Base-by-base conservation (phyloP, 2,888 invertebrate genomes). In the Hypercompe scribonia region DNA sequence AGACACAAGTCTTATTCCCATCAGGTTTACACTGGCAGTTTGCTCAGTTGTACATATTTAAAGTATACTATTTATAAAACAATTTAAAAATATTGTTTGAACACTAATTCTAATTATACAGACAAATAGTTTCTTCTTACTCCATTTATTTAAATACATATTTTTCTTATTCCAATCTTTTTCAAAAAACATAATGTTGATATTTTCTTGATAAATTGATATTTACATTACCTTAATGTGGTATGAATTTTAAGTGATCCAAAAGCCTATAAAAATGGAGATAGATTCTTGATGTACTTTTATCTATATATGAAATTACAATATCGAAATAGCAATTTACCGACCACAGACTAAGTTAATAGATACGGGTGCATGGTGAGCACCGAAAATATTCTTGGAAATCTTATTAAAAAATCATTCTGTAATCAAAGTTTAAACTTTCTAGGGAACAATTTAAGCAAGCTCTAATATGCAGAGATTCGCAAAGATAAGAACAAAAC, bases 381-480 rank as follows among this genome's bases (percentile, higher is more conserved):
- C 71, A 65, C 61, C 75, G 71, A 71, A 74, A 61, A 61, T 74
- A 65, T 39, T 63, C 36, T 68, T 39, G 28, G 50, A 21, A 31
- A 70, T 64, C 76, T 84, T 77, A 76, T 84, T 71, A 71, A 80
- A 84, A 78, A 82, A 81, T 81, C 76, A 81, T 77, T 68, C 34
- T 72, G 68, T 76, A 78, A 78, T 78, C 80, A 77, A 73, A 82
- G 75, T 81, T 75, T 73, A 61, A 78, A 80, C 79, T 73, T 74
- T 79, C 71, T 77, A 66, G 70, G 77, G 63, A 75, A 79, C 89
- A 88, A 87, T 90, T 88, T 88, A 87, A 82, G 87, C 86, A 88
- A 89, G 86, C 87, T 83, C 77, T 88, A 90, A 90, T 91, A 92
- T 90, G 89, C 90, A 91, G 90, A 88, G 90, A 31, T 15, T 61